Base-by-base conservation (phyloP, 2,113 vertebrate species). In the Amazona guildingii region DNA sequence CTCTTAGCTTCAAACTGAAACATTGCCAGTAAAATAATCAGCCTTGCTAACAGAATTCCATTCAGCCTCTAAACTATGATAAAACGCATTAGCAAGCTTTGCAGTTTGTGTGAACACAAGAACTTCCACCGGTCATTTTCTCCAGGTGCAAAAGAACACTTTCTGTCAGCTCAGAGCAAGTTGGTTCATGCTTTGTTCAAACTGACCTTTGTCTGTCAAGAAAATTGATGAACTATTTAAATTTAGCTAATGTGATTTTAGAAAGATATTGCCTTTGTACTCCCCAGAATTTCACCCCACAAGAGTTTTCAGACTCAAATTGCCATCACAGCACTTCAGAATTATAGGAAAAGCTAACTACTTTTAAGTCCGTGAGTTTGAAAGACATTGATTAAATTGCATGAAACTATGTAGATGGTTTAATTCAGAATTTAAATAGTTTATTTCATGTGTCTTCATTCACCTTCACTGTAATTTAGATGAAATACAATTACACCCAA, bases 391-490 rank as follows among this genome's bases (percentile, higher is more conserved):
- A 92, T 89, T 78, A 91, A 63, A 87, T 54, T 72, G 46, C n/a
- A 76, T 28, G 55, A 88, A 92, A 72, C 0, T 0, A 62, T 5
- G 11, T 11, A 78, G 51, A 39, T 51, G 48, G 43, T 81, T 89
- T 75, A 59, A 90, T 48, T 76, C 52, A 52, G 57, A 83, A 91
- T 79, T 85, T 79, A 82, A 93, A 90, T 48, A 72, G 57, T 48
- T 87, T 57, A 61, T 73, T 93, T 80, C 66, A 51, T 13, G 7
- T 67, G 20, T 79, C 57, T 94, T 85, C 82, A 76, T 90, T 96
- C 90, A 96, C 63, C 41, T 92, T 87, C 63, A 37, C 33, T 88
- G 16, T 57, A 76, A 76, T 92, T 85, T 80, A 94, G 49, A 85
- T 44, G 35, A 92, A 89, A 79, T 17, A 17, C 77, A 95, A 90